Conservation (phyloP, 2,113 vertebrate species). For the Channa argus region DNA sequence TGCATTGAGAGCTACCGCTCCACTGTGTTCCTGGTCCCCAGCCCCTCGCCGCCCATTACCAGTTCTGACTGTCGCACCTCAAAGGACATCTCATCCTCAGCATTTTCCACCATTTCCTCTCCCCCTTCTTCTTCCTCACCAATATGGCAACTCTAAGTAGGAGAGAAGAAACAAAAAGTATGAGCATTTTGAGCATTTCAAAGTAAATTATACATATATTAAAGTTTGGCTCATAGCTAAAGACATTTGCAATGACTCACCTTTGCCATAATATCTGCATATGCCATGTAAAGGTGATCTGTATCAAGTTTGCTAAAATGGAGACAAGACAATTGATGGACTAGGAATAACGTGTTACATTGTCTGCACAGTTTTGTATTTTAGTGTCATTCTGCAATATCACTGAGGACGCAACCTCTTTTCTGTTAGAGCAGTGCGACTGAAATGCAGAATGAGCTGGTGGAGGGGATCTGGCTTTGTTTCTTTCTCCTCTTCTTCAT, state of each 20-base stretch:
- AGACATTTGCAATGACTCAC: conserved; percentile 57
- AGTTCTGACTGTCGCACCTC: conserved; percentile 89
- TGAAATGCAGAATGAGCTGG: conserved; percentile 95
- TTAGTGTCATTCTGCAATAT: background rate
- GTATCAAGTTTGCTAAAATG: conserved; percentile 83
- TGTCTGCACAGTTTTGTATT: background rate
- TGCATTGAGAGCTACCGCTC: conserved; percentile 82
- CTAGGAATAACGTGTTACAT: background rate
- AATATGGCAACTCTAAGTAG: conserved; percentile 89
- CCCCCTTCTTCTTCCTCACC: conserved; percentile 88
- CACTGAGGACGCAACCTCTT: conserved; percentile 84
- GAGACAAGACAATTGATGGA: conserved; percentile 19
- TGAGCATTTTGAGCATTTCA: background rate
- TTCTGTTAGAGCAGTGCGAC: conserved; percentile 92
- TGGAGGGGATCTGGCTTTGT: conserved; percentile 93
- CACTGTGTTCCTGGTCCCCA: conserved; percentile 83
- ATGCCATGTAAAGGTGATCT: conserved; percentile 86
- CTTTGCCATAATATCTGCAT: conserved; percentile 87
- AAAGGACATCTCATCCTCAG: conserved; percentile 88
- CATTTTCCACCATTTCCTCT: conserved; percentile 81
- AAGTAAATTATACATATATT: background rate
- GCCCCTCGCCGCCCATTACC: conserved; percentile 85
- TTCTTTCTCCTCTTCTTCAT: conserved; percentile 89
- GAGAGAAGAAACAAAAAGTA: conserved; percentile 6
- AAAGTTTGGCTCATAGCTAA: background rate